Conservation (phyloP, 2,888 invertebrate genomes). For the Eretmocerus hayati region DNA sequence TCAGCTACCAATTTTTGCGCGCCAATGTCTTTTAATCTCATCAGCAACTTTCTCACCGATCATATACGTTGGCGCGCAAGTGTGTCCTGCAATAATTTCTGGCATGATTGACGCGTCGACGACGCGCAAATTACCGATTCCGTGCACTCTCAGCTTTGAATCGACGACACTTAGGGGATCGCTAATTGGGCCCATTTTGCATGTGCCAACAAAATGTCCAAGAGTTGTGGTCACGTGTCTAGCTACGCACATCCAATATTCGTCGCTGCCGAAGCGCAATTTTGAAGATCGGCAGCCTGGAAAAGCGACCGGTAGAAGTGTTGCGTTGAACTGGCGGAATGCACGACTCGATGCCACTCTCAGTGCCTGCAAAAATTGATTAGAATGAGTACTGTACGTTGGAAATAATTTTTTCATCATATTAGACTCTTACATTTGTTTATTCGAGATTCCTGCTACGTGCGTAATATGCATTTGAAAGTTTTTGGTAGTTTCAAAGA, state of each 20-base stretch:
- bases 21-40: constrained; percentile 48
- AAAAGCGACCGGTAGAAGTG: constrained; percentile 53
- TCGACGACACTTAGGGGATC: constrained; percentile 49
- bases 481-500: too few relatives aligned
- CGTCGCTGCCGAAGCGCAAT: constrained; percentile 55
- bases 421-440: too few relatives aligned
- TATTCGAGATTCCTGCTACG: too few relatives aligned
- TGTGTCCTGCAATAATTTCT: constrained; percentile 52
- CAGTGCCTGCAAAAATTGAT: constrained; percentile 53
- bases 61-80: constrained; percentile 54
- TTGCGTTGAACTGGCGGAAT: constrained; percentile 52
- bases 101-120: constrained; percentile 57
- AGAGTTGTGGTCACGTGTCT: constrained; percentile 64
- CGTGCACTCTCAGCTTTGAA: constrained; percentile 48
- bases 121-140: constrained; percentile 51
- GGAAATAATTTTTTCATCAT: too few relatives aligned
- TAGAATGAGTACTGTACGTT: too few relatives aligned
- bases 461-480: too few relatives aligned
- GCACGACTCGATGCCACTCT: constrained; percentile 50
- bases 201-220: constrained; percentile 52
- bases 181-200: constrained; percentile 49
- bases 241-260: constrained; percentile 70
- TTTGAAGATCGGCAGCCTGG: constrained; percentile 59
- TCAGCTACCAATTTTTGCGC: too few relatives aligned
- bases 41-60: constrained; percentile 56